phyloP scores from a whole-genome alignment of 2,888 invertebrate genomes.

The Cantharis lateralis region DNA sequence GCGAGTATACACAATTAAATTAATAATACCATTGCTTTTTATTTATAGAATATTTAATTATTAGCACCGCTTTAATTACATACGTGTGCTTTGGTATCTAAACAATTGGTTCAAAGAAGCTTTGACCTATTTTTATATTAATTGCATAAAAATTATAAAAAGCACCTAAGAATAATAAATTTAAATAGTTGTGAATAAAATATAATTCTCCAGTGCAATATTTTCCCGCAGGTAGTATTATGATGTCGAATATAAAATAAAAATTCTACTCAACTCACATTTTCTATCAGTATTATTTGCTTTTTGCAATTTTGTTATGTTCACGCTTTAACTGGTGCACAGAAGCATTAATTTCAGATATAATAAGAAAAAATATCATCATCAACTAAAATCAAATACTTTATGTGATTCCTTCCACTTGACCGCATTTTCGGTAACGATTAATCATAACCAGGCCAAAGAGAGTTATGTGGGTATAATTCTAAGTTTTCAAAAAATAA shows the following conservation, averaged over 20 bases:
- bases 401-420: conserved; percentile 25
- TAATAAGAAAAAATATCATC: conserved; percentile 20
- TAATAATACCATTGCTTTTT: background rate
- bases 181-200: background rate
- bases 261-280: conserved; percentile 15
- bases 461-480: background rate
- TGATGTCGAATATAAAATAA: conserved; percentile 7
- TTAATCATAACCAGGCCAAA: conserved; percentile 12
- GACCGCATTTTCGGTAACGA: conserved; percentile 16
- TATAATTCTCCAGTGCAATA: conserved; percentile 5
- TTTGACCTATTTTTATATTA: background rate
- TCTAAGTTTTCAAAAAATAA: conserved; percentile 5
- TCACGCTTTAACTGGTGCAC: conserved; percentile 17
- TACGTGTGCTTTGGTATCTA: background rate
- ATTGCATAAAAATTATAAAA: background rate
- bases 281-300: conserved; percentile 7
- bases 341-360: conserved; percentile 19
- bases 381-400: conserved; percentile 23
- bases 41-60: background rate
- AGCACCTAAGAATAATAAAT: background rate
- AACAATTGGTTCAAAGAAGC: background rate
- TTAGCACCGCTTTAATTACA: background rate
- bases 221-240: background rate
- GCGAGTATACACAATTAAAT: background rate
- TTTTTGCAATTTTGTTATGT: conserved; percentile 23